These are phyloP conservation scores for Cyclophora punctaria DNA, from an alignment of 2,888 invertebrate genomes.

Conservation along the genomic window DNA sequence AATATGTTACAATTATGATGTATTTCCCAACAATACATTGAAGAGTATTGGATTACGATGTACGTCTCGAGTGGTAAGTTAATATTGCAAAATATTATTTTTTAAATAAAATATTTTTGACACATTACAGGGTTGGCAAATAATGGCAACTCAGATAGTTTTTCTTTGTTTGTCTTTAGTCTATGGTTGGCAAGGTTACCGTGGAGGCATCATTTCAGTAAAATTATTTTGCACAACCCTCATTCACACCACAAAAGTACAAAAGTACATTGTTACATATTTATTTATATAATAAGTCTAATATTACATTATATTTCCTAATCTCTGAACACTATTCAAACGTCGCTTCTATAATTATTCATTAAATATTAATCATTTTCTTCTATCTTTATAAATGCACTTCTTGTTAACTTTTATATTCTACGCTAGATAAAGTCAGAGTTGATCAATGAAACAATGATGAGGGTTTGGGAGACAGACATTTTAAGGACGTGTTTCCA, in stretches of 20 bases:
- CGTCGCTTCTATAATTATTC: constrained; percentile 43
- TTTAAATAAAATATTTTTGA: constrained; percentile 29
- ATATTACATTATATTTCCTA: constrained; percentile 38
- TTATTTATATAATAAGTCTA: constrained; percentile 46
- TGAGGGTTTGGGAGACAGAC: too few relatives aligned
- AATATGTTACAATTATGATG: too few relatives aligned
- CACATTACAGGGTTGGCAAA: constrained; percentile 49
- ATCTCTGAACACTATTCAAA: constrained; percentile 62
- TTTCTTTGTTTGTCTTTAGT: not conserved
- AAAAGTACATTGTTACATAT: constrained; percentile 52
- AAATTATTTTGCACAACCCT: constrained; percentile 46
- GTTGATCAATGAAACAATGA: too few relatives aligned
- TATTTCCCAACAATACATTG: too few relatives aligned
- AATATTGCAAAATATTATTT: constrained; percentile 6
- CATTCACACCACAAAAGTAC: constrained; percentile 65
- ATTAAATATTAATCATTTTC: constrained; percentile 49
- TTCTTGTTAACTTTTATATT: constrained; percentile 56
- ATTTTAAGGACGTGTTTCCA: too few relatives aligned
- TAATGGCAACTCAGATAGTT: too few relatives aligned
- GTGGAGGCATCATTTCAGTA: not conserved
- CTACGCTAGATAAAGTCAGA: constrained; percentile 39
- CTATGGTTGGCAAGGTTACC: constrained; percentile 13
- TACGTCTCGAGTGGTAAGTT: too few relatives aligned
- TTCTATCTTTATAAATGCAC: constrained; percentile 72
- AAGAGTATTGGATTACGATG: too few relatives aligned